phyloP scores from a whole-genome alignment of 2,113 vertebrate species.

The Petrocephalus zakoni region DNA sequence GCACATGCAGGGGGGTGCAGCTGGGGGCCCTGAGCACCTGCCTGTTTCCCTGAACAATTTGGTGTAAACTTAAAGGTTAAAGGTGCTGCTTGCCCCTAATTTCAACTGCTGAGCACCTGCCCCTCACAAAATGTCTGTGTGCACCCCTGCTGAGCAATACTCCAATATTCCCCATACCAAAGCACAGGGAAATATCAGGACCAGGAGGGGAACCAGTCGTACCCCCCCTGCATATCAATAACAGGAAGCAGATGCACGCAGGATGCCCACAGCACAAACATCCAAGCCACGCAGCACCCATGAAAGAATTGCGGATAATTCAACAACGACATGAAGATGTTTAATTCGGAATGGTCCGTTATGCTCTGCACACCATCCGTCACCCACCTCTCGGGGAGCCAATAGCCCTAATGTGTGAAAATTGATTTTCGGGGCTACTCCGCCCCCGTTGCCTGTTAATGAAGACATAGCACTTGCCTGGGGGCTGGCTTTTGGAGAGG shows the following conservation, averaged over 20 bases:
- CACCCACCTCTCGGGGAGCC: constrained; percentile 74
- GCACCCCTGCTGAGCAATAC: neutral
- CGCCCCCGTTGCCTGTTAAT: constrained; percentile 27
- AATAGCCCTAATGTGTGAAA: constrained; percentile 90
- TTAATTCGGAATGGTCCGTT: neutral
- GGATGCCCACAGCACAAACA: neutral
- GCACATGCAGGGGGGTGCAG: neutral
- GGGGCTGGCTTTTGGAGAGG: constrained; percentile 37
- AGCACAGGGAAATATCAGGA: neutral
- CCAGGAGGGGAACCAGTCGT: neutral
- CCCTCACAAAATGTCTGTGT: neutral
- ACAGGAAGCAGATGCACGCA: neutral
- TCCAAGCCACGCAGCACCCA: neutral
- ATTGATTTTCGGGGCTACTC: constrained; percentile 61
- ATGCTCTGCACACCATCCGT: constrained; percentile 46
- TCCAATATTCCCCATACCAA: neutral
- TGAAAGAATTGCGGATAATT: neutral
- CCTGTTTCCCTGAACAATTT: too few species aligned
- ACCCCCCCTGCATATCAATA: neutral
- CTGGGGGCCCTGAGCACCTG: neutral
- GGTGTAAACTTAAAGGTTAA: too few species aligned
- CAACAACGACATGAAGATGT: neutral
- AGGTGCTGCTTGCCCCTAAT: too few species aligned
- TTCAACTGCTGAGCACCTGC: neutral
- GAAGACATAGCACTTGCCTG: constrained; percentile 47